Evolutionary conservation across 2,888 invertebrate species (phyloP).

Genomic region (Cantharis rustica): DNA sequence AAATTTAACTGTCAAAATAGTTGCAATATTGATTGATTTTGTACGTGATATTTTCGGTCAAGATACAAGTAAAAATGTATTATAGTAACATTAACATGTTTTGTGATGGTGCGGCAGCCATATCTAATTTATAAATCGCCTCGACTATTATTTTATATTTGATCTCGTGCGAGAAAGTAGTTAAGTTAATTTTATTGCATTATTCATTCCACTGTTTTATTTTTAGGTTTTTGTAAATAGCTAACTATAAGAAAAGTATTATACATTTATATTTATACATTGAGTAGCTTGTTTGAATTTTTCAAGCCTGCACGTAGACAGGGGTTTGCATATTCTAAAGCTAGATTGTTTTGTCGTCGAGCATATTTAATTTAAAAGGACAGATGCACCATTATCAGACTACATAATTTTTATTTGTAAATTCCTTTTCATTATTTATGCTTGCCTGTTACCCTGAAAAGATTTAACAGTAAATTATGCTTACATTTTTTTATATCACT

Average conservation of each 20-base stretch:
- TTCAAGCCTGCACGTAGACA: not conserved
- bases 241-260: not conserved
- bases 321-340: not conserved
- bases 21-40: not conserved
- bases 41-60: not conserved
- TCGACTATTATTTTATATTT: slow-evolving; percentile 20
- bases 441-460: not conserved
- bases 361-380: not conserved
- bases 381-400: not conserved
- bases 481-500: not conserved
- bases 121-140: slow-evolving; percentile 16
- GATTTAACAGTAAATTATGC: not conserved
- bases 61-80: not conserved
- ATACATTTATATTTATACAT: not conserved
- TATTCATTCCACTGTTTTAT: not conserved
- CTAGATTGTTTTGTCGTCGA: not conserved
- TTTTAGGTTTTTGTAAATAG: not conserved
- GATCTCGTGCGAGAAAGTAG: slow-evolving; percentile 22
- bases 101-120: slow-evolving; percentile 27
- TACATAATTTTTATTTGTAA: not conserved
- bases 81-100: not conserved
- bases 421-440: not conserved
- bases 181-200: slow-evolving; percentile 16
- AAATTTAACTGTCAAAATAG: not conserved
- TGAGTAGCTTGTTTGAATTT: not conserved